These are phyloP conservation scores for Mustela lutreola DNA, from an alignment of 2,113 vertebrate species.

Conservation along the genomic window DNA sequence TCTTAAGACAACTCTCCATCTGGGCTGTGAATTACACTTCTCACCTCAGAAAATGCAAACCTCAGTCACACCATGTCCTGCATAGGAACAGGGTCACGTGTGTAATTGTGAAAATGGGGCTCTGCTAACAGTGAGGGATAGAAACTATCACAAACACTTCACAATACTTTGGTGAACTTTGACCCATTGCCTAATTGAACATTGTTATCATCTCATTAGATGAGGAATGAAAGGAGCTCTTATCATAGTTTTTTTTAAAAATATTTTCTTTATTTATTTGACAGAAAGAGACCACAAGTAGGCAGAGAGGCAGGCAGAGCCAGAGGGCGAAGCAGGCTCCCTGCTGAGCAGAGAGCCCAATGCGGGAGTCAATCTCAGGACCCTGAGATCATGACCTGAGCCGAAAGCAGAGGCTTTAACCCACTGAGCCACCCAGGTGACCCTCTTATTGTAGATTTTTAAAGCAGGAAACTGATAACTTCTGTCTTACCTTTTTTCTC, in stretches of 20 bases:
- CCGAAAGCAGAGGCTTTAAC: too few species aligned
- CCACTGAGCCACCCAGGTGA: too few species aligned
- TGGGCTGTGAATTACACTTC: constrained; percentile 59
- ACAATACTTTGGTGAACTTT: not conserved
- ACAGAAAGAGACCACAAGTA: too few species aligned
- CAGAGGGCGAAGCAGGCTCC: too few species aligned
- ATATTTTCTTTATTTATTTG: too few species aligned
- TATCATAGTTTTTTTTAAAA: too few species aligned
- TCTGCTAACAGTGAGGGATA: not conserved
- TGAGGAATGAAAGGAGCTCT: not conserved
- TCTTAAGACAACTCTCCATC: not conserved
- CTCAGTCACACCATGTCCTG: not conserved
- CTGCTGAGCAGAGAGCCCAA: too few species aligned
- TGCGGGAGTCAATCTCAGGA: too few species aligned
- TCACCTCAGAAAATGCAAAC: not conserved
- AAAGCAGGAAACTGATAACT: not conserved
- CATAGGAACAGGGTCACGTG: not conserved
- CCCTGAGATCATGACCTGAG: too few species aligned
- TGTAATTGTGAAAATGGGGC: not conserved
- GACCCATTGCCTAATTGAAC: not conserved
- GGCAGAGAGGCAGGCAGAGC: too few species aligned
- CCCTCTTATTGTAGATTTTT: not conserved
- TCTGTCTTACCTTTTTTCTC: not conserved
- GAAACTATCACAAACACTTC: not conserved
- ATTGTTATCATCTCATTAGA: not conserved